Conservation (phyloP, 2,797 vertebrate genomes). For the Lagodon rhomboides region DNA sequence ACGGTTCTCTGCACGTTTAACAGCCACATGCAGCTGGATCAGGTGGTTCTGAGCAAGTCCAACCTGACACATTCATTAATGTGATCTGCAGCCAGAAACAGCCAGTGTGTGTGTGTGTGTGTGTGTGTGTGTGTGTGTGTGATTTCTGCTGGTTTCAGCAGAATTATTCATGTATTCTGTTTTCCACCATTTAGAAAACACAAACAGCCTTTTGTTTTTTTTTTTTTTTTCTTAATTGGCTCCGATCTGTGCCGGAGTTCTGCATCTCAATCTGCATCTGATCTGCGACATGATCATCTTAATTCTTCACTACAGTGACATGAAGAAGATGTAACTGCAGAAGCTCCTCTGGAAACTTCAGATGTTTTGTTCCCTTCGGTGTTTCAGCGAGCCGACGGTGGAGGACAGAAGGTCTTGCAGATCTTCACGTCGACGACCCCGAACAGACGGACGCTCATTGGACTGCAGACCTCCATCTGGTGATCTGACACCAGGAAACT, state of each 20-base stretch:
- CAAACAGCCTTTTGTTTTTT: neutral
- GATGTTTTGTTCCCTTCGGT: neutral
- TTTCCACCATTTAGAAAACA: neutral
- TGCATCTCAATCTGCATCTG: constrained; percentile 15
- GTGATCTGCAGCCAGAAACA: neutral
- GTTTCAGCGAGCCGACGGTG: neutral
- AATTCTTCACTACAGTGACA: neutral
- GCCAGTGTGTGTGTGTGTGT: too few species aligned
- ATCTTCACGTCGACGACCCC: constrained; percentile 21
- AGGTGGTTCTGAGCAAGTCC: too few species aligned
- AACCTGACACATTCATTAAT: neutral
- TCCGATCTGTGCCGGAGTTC: neutral
- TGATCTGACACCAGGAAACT: neutral
- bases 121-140: too few species aligned
- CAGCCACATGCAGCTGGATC: too few species aligned
- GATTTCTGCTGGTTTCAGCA: too few species aligned
- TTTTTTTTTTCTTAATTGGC: neutral
- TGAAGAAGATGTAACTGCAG: neutral
- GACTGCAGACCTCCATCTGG: constrained; percentile 24
- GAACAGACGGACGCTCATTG: constrained; percentile 10
- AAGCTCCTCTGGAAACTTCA: neutral
- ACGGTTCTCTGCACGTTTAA: too few species aligned
- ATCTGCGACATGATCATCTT: neutral
- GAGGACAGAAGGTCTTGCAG: constrained; percentile 6
- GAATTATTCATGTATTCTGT: too few species aligned